Evolutionary conservation across 2,797 vertebrate genomes (phyloP), one percentile per base, ranked within the genome.

Genomic region (Cirrhinus molitorella): DNA sequence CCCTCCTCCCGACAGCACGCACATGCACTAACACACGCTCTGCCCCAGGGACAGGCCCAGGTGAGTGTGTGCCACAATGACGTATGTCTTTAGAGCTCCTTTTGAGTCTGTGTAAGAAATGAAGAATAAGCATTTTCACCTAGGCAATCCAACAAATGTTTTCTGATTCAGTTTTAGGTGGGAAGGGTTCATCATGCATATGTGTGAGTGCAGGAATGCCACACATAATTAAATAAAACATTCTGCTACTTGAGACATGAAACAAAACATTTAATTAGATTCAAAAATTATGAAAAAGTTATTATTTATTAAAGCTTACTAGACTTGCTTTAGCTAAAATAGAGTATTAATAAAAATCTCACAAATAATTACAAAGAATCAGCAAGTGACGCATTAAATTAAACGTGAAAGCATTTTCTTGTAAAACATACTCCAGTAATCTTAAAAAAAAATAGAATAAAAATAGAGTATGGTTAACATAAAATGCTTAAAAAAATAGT

Each of bases 21-120:
- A 78, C 79, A 78, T 57, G 77, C 59, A 79, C 49, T 57, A 21
- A 74, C 66, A 85, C 73, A 78, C 47, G 21, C 67, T 51, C 9
- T 66, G 80, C 71, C 66, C 66, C 45, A 73, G 59, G 80, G 80
- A 53, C 23, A 23, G 61, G 47, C 13, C 71, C 37, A 80, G 79
- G 79, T 61, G 51, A 80, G 53, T 21, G 43, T 49, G 71, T 82
- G 61, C 31, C 59, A 43, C 47, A 21, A 53, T 75, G 59, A 82
- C 45, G 59, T 43, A 82, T 82, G 47, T 66, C 45, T 67, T 53
- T 10, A 43, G 21, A 82, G 16, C 59, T 82, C 45, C 23, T 23
- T 63, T 66, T 19, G 47, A 28, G 28, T 59, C 47, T 78, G n/a
- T 43, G 55, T 28, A 80, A 57, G 66, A 81, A 84, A 14, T 43